Percentiles rank a stretch among this genome's conserved stretches.
These are phyloP conservation scores for Coracias cyanogaster DNA, from an alignment of 2,797 vertebrate genomes.

Conservation along the genomic window DNA sequence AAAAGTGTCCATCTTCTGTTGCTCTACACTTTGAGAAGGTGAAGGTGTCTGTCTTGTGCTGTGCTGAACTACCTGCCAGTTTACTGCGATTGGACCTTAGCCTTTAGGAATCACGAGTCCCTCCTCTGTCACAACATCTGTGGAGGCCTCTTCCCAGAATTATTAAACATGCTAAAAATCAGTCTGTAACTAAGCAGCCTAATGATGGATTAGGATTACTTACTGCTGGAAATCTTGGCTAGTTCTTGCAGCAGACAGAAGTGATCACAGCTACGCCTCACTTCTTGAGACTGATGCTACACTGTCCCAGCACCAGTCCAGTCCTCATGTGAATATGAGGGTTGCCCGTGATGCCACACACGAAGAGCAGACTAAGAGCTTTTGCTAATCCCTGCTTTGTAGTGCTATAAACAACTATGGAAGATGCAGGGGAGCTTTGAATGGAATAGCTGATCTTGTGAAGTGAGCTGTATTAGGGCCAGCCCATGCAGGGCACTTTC, in stretches of 20 bases:
- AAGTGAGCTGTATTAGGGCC: background rate
- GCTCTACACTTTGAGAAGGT: background rate
- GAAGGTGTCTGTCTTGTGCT: background rate
- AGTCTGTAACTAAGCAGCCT: background rate
- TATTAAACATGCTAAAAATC: background rate
- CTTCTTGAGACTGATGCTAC: background rate
- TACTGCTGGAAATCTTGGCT: background rate
- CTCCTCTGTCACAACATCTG: background rate
- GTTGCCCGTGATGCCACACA: background rate
- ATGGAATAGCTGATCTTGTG: background rate
- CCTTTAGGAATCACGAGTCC: background rate
- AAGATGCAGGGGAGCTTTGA: background rate
- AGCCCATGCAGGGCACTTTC: background rate
- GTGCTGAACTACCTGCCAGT: background rate
- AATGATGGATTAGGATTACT: background rate
- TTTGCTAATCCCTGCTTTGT: background rate
- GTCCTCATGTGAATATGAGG: background rate
- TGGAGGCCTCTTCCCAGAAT: background rate
- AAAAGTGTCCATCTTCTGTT: rapidly evolving
- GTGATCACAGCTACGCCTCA: background rate
- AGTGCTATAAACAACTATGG: background rate
- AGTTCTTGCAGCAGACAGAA: background rate
- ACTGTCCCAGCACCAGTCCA: background rate
- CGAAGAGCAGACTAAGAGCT: background rate
- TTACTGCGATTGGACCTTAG: background rate